A percentile compares a stretch with the other conserved stretches of the same genome.
These are phyloP conservation scores for Myotis pilosus DNA, from an alignment of 2,797 vertebrate genomes.

Conservation along the genomic window DNA sequence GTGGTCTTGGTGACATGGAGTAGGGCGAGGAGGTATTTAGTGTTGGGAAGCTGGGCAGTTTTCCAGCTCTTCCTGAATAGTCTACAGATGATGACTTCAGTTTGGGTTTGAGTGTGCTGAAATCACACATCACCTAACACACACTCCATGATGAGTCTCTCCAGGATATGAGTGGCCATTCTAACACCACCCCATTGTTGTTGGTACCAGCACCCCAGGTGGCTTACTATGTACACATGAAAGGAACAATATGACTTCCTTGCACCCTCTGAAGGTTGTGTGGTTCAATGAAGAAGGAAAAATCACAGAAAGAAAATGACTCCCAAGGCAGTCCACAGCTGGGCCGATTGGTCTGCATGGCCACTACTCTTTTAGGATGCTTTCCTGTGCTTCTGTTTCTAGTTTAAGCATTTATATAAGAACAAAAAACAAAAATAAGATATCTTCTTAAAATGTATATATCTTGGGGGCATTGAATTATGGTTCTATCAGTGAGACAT, in stretches of 20 bases:
- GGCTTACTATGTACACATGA: not conserved
- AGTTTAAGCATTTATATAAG: not conserved
- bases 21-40: not conserved
- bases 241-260: not conserved
- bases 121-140: not conserved
- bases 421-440: not conserved
- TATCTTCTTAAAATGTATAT: constrained; percentile 13
- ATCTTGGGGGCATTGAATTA: not conserved
- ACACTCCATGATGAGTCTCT: not conserved
- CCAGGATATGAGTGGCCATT: not conserved
- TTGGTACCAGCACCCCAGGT: not conserved
- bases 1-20: not conserved
- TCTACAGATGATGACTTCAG: not conserved
- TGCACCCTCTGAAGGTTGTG: not conserved
- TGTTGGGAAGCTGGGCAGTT: not conserved
- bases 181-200: not conserved
- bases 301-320: not conserved
- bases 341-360: not conserved
- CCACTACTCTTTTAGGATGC: not conserved
- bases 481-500: not conserved
- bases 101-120: not conserved
- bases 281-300: not conserved
- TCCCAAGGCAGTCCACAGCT: not conserved
- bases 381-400: not conserved
- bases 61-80: not conserved